Evolutionary conservation across 1,140 invertebrate species (phyloP).

Genomic region (Diachasmimorpha longicaudata): DNA sequence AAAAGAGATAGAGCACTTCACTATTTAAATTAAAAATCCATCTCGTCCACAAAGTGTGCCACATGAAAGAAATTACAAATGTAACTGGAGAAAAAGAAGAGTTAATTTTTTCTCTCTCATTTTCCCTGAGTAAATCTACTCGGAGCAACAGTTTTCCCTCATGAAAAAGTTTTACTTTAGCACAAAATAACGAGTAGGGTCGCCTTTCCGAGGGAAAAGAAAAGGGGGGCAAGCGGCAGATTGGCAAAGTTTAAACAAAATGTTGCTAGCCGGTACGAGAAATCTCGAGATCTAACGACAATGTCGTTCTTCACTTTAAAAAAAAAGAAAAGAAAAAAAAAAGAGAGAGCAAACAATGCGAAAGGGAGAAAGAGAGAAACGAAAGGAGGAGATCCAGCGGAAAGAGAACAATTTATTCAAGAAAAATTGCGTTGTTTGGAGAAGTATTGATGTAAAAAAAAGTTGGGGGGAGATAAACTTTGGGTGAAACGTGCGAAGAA

Average conservation of each 20-base stretch:
- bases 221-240: constrained; percentile 19
- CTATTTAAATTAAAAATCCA: constrained; percentile 21
- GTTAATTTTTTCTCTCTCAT: constrained; percentile 12
- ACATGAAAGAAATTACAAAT: neutral
- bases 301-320: neutral
- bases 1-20: neutral
- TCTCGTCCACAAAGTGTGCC: constrained; percentile 7
- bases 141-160: neutral
- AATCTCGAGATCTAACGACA: neutral
- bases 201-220: neutral
- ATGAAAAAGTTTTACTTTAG: constrained; percentile 23
- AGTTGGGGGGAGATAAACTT: neutral
- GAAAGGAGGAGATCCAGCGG: neutral
- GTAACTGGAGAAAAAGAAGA: neutral
- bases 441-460: neutral
- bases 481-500: neutral
- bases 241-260: constrained; percentile 47
- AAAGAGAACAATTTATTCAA: constrained; percentile 7
- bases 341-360: neutral
- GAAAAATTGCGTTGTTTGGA: constrained; percentile 4
- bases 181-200: constrained; percentile 18
- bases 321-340: too few relatives aligned
- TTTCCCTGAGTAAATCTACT: constrained; percentile 13
- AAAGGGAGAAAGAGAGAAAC: neutral
- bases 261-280: constrained; percentile 17